A percentile compares a stretch with the other conserved stretches of the same genome.
Evolutionary conservation across 1,140 invertebrate genomes (phyloP).

Genomic region (Palaemon carinicauda): DNA sequence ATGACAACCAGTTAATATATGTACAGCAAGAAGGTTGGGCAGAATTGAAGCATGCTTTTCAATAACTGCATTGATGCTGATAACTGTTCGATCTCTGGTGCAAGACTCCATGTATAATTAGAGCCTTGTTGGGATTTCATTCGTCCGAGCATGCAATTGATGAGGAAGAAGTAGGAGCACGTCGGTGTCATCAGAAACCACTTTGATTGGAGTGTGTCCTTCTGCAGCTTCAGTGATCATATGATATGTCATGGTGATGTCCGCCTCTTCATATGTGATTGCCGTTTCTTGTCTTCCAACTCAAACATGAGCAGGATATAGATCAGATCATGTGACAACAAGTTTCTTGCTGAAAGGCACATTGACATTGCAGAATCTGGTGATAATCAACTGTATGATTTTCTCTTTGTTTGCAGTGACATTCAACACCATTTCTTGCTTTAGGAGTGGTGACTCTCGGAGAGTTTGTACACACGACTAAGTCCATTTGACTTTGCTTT

Average conservation of each 20-base stretch:
- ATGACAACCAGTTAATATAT: too few relatives aligned
- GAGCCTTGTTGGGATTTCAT: too few relatives aligned
- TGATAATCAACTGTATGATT: constrained; percentile 13
- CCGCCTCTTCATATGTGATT: constrained; percentile 23
- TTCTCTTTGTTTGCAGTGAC: not conserved
- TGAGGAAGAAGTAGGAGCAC: too few relatives aligned
- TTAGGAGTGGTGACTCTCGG: not conserved
- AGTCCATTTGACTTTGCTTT: not conserved
- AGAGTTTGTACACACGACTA: constrained; percentile 6
- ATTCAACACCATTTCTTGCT: not conserved
- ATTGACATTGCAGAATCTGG: not conserved
- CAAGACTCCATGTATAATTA: too few relatives aligned
- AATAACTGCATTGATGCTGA: too few relatives aligned
- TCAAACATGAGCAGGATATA: too few relatives aligned
- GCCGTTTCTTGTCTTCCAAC: too few relatives aligned
- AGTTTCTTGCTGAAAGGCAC: constrained; percentile 15
- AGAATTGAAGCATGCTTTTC: too few relatives aligned
- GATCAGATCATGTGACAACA: constrained; percentile 12
- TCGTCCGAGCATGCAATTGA: too few relatives aligned
- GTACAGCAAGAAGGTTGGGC: too few relatives aligned
- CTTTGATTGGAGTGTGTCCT: constrained; percentile 5
- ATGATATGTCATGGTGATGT: constrained; percentile 18
- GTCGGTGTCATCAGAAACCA: too few relatives aligned
- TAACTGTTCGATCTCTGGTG: too few relatives aligned
- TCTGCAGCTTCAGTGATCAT: constrained; percentile 14